Conservation (phyloP, 2,113 vertebrate species). For the Manacus vitellinus region DNA sequence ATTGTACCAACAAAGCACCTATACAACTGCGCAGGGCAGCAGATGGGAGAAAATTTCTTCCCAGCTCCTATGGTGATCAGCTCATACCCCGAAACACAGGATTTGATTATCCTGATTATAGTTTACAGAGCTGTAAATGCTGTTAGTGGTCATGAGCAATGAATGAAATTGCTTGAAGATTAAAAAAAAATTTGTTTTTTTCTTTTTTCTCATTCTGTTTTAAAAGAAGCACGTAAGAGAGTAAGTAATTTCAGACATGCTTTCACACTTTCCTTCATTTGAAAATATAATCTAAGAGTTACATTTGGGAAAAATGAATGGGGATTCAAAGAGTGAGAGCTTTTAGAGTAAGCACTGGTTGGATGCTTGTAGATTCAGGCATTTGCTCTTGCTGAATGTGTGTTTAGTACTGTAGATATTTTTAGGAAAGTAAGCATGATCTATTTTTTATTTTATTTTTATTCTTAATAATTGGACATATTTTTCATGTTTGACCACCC, state of each 20-base stretch:
- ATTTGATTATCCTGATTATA: constrained; percentile 11
- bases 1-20: not conserved
- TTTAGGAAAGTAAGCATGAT: constrained; percentile 39
- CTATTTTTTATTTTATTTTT: constrained; percentile 54
- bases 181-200: not conserved
- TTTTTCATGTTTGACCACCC: constrained; percentile 54
- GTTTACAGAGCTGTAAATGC: not conserved
- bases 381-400: constrained; percentile 2
- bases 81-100: not conserved
- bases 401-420: constrained; percentile 25
- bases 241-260: not conserved
- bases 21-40: not conserved
- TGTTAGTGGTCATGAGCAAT: not conserved
- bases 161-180: not conserved
- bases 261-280: not conserved
- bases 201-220: not conserved
- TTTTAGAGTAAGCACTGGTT: not conserved
- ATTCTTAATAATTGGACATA: constrained; percentile 45
- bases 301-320: not conserved
- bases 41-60: not conserved
- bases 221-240: not conserved
- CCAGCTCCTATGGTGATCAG: not conserved
- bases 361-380: not conserved
- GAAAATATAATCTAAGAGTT: not conserved
- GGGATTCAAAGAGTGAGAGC: not conserved